Conservation (phyloP, 2,888 invertebrate species). For the Oscheius sp. region DNA sequence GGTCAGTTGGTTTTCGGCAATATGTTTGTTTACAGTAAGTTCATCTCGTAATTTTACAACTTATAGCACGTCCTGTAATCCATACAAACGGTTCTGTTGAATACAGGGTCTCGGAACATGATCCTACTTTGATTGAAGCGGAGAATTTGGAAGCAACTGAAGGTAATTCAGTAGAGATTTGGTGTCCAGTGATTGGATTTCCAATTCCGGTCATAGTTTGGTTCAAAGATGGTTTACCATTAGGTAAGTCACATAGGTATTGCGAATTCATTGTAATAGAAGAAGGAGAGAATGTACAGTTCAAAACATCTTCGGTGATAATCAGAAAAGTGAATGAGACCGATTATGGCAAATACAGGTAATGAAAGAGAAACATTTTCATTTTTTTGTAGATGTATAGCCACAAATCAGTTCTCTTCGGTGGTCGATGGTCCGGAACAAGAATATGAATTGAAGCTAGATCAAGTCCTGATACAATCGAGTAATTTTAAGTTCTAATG, state of each 20-base stretch:
- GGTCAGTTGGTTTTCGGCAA: constrained; percentile 53
- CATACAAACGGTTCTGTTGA: constrained; percentile 53
- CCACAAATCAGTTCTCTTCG: constrained; percentile 53
- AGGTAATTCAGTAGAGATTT: constrained; percentile 40
- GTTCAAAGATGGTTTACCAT: constrained; percentile 54
- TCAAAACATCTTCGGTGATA: constrained; percentile 13
- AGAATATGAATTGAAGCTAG: constrained; percentile 39
- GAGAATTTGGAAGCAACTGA: constrained; percentile 4
- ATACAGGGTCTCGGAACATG: constrained; percentile 43
- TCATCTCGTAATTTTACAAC: background rate
- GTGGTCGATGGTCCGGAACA: constrained; percentile 45
- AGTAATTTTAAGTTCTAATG: background rate
- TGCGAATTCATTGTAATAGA: constrained; percentile 24
- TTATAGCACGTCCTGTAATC: constrained; percentile 58
- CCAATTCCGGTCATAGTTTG: constrained; percentile 57
- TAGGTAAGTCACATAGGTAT: constrained; percentile 38
- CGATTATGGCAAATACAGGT: constrained; percentile 55
- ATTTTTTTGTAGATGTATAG: constrained; percentile 49
- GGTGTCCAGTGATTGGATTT: constrained; percentile 59
- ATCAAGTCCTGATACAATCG: too few relatives aligned
- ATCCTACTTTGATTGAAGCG: constrained; percentile 29
- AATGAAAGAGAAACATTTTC: background rate
- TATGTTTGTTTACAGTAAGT: constrained; percentile 61
- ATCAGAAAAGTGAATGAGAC: constrained; percentile 41
- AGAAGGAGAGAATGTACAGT: constrained; percentile 30